These are phyloP conservation scores for Menura novaehollandiae DNA, from an alignment of 2,113 vertebrate species.

Conservation along the genomic window DNA sequence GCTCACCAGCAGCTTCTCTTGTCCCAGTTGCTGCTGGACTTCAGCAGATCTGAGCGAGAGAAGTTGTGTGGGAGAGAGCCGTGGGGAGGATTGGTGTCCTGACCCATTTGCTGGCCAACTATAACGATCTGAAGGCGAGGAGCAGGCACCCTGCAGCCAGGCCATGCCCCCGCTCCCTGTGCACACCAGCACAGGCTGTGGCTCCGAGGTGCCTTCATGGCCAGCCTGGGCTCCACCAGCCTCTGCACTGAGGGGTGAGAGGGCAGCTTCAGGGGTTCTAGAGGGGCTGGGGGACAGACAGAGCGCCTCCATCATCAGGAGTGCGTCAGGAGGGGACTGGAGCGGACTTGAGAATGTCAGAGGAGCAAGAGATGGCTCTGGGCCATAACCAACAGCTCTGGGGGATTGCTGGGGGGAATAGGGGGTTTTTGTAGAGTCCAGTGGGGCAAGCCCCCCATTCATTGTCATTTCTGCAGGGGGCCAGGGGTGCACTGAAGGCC, in stretches of 20 bases:
- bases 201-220: neutral
- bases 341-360: neutral
- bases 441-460: too few species aligned
- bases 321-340: neutral
- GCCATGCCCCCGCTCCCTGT: neutral
- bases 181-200: neutral
- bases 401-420: neutral
- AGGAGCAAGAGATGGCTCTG: neutral
- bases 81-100: neutral
- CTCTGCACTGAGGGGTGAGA: neutral
- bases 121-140: neutral
- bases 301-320: neutral
- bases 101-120: neutral
- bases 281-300: neutral
- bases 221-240: neutral
- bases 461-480: neutral
- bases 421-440: neutral
- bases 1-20: neutral
- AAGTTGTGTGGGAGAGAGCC: neutral
- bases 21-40: neutral
- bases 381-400: neutral
- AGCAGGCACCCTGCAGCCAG: neutral
- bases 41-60: neutral
- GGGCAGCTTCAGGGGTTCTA: neutral
- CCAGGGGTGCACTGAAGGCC: neutral